These are phyloP conservation scores for Dynastes tityus DNA, from an alignment of 2,888 invertebrate genomes.

Conservation along the genomic window DNA sequence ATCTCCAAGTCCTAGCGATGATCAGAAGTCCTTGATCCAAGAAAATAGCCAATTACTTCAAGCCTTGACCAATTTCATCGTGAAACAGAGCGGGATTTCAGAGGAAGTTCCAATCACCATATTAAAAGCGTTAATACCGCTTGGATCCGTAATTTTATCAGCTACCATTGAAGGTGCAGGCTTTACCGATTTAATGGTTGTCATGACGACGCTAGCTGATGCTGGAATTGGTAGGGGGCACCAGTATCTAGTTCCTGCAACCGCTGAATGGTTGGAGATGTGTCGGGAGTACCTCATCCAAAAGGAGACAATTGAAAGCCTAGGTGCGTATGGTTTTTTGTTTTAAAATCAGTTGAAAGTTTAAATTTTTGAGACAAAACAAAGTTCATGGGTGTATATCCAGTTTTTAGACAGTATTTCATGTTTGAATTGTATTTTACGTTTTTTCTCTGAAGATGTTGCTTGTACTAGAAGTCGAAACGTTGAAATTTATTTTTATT, in stretches of 20 bases:
- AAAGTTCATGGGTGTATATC: too few species aligned
- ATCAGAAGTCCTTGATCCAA: constrained; percentile 73
- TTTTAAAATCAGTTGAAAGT: not conserved
- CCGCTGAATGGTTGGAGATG: constrained; percentile 85
- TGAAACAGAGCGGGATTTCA: constrained; percentile 78
- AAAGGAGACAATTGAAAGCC: constrained; percentile 75
- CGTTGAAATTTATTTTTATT: too few species aligned
- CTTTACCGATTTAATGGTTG: constrained; percentile 84
- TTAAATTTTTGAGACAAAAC: too few species aligned
- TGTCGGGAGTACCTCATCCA: constrained; percentile 77
- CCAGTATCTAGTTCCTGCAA: constrained; percentile 84
- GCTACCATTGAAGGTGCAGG: constrained; percentile 79
- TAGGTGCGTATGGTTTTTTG: constrained; percentile 62
- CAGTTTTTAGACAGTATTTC: too few species aligned
- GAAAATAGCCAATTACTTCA: constrained; percentile 82
- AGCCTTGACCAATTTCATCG: constrained; percentile 81
- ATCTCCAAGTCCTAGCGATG: constrained; percentile 67
- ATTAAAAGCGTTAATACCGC: constrained; percentile 81
- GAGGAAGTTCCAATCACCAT: constrained; percentile 78
- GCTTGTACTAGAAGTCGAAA: too few species aligned
- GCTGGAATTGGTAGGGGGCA: constrained; percentile 83
- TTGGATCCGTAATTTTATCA: constrained; percentile 79
- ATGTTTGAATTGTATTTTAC: too few species aligned
- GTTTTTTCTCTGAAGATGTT: too few species aligned
- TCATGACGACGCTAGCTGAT: constrained; percentile 89